Base-by-base conservation (phyloP, 92 coral and sea anemone species). In the Phenganax stokvisi region DNA sequence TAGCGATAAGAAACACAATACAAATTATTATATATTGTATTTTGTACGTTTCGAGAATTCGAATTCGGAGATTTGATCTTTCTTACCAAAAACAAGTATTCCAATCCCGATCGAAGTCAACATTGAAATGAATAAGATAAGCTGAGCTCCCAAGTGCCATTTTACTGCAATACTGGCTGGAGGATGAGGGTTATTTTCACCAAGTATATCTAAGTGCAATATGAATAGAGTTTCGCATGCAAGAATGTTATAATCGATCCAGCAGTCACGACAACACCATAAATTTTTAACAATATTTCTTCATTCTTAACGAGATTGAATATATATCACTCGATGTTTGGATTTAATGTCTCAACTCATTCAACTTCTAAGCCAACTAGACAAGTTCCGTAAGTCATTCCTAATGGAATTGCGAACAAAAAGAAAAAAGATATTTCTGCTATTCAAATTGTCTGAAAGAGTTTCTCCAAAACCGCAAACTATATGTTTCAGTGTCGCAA, bases 101-200 rank as follows among this genome's bases (percentile, higher is more conserved):
- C 83, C 83, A 79, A 79, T 79, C 3, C 83, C 83, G 47, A 63
- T 31, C 25, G 83, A 79, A 12, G 74, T 79, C 17, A 79, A 28
- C 83, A 79, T 79, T 3, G 83, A 79, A 11, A 79, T 25, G 30
- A 79, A 79, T 53, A 79, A 29, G 65, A 79, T 64, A 10, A 79
- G 55, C 83, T 79, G 83, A 0, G 83, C 74, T 13, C 83, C 83
- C 52, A 79, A 62, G 65, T 62, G 74, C 83, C 83, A 79, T 64
- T 65, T 79, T 47, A 27, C 83, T 51, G 83, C 74, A n/a, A 79
- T 79, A 25, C 83, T 79, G 2, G 83, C 51, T 65, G 83, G 83
- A 0, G 83, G 83, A 65, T 79, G 72, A 65, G 7, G 74, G 25
- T 79, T 79, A 11, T 17, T 62, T 53, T 63, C 83, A 20, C 83